Conservation (phyloP, 1,140 invertebrate genomes). For the Wasmannia auropunctata region DNA sequence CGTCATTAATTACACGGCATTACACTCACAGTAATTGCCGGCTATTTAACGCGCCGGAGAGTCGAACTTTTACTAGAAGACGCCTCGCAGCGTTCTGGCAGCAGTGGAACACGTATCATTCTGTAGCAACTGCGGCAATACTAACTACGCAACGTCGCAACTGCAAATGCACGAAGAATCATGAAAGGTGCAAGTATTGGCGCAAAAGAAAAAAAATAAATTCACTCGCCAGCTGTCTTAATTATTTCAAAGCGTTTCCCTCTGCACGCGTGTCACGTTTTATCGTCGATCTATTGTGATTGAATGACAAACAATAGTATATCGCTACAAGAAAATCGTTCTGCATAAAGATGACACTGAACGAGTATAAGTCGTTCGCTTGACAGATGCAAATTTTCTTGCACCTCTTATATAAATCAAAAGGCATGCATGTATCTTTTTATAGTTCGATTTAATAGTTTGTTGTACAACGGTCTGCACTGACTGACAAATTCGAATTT, state of each 20-base stretch:
- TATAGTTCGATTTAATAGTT: not conserved
- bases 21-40: slow-evolving; percentile 53
- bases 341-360: not conserved
- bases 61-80: slow-evolving; percentile 27
- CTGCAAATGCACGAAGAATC: not conserved
- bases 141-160: slow-evolving; percentile 21
- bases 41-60: slow-evolving; percentile 52
- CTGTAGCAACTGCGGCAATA: no score
- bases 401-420: not conserved
- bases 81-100: not conserved
- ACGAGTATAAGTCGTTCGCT: not conserved
- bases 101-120: slow-evolving; percentile 31
- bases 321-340: not conserved
- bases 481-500: not conserved
- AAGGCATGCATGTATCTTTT: not conserved
- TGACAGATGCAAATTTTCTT: not conserved
- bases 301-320: not conserved
- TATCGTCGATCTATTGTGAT: not conserved
- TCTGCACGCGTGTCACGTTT: not conserved
- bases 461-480: not conserved
- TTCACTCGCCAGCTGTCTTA: slow-evolving; percentile 3
- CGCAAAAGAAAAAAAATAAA: slow-evolving; percentile 5
- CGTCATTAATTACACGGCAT: slow-evolving; percentile 57
- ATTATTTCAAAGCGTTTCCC: slow-evolving; percentile 11
- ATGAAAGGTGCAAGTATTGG: not conserved